Evolutionary conservation across 1,140 invertebrate genomes (phyloP).

Genomic region (Trichonephila clavipes): DNA sequence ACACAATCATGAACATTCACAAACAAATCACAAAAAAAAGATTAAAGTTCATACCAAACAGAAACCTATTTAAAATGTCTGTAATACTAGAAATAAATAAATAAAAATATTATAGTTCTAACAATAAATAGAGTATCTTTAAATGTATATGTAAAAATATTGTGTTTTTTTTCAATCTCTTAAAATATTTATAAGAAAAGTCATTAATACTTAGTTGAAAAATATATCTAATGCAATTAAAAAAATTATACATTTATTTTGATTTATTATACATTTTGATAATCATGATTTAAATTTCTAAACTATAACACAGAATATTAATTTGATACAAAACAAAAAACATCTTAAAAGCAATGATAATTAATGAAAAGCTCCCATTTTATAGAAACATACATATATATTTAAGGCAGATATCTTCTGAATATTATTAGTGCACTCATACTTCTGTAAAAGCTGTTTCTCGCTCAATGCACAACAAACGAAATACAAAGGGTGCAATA

Average conservation of each 20-base stretch:
- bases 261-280: too few species aligned
- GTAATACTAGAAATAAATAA: conserved; percentile 8
- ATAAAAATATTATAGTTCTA: background rate
- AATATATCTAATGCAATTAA: too few species aligned
- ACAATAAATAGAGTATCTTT: background rate
- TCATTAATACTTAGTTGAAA: too few species aligned
- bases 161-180: too few species aligned
- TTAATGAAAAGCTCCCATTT: background rate
- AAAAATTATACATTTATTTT: too few species aligned
- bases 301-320: background rate
- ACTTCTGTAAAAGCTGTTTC: conserved; percentile 92
- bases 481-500: conserved; percentile 89
- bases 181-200: too few species aligned
- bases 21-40: background rate
- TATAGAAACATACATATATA: background rate
- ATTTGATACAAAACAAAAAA: background rate
- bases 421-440: conserved; percentile 79
- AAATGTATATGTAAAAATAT: background rate
- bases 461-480: conserved; percentile 88
- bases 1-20: background rate
- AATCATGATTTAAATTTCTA: background rate
- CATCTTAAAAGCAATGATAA: background rate
- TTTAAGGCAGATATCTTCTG: background rate
- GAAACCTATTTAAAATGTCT: background rate
- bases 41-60: background rate